Evolutionary conservation across 2,113 vertebrate genomes (phyloP).

Genomic region (Actenoides hombroni): DNA sequence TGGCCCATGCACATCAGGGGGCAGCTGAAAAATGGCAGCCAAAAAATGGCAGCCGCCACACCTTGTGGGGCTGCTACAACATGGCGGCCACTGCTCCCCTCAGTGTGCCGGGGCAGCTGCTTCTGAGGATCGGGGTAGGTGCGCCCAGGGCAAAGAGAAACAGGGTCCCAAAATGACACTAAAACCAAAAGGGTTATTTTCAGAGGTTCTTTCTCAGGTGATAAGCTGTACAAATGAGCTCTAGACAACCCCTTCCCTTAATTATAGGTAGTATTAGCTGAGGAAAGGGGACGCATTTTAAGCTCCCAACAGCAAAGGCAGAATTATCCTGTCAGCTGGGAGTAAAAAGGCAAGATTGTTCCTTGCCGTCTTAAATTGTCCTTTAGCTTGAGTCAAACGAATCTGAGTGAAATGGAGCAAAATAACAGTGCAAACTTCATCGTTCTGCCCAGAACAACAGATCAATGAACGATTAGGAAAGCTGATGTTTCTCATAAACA

Average conservation of each 20-base stretch:
- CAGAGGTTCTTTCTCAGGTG: background rate
- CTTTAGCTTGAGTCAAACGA: background rate
- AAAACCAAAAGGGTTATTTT: background rate
- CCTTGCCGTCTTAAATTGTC: background rate
- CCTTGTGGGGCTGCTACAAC: background rate
- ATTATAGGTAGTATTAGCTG: background rate
- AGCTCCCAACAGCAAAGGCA: background rate
- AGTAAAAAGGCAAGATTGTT: background rate
- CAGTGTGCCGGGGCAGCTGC: rapidly evolving
- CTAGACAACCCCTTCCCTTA: background rate
- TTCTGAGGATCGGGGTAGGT: rapidly evolving
- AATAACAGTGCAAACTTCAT: background rate
- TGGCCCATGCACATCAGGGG: background rate
- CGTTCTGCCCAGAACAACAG: conserved; percentile 35
- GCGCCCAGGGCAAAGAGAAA: rapidly evolving
- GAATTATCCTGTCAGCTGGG: conserved; percentile 16
- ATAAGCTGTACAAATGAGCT: background rate
- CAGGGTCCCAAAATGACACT: background rate
- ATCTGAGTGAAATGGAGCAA: background rate
- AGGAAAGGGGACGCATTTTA: background rate
- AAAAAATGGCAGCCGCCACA: background rate
- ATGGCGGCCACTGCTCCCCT: background rate
- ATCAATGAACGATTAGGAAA: conserved; percentile 51
- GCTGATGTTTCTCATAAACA: conserved; percentile 37
- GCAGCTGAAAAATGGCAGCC: background rate